These are phyloP conservation scores for Antitype chi DNA, from an alignment of 2,888 invertebrate species.

Conservation along the genomic window DNA sequence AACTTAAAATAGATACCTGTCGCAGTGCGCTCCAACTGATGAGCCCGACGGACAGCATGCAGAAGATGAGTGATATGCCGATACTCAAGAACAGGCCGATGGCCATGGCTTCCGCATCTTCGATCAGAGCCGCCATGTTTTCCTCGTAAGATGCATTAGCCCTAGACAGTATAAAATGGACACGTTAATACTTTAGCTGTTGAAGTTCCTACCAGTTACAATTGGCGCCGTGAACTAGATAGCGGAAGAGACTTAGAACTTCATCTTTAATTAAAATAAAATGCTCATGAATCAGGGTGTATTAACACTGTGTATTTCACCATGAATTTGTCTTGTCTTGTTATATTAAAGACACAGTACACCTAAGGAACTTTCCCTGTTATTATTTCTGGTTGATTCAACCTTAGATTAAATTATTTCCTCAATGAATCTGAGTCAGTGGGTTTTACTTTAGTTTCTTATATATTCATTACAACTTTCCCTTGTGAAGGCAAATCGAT, in stretches of 20 bases:
- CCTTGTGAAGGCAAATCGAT: not conserved
- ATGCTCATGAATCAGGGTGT: too few species aligned
- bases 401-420: not conserved
- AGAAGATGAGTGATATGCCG: constrained; percentile 76
- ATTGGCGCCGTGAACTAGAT: too few species aligned
- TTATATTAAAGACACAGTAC: not conserved
- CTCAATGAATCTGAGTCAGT: constrained; percentile 25
- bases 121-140: constrained; percentile 89
- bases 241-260: too few species aligned
- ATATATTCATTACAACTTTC: not conserved
- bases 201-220: too few species aligned
- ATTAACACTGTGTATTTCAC: too few species aligned
- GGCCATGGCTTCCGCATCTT: constrained; percentile 90
- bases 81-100: constrained; percentile 85
- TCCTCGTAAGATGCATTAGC: constrained; percentile 85
- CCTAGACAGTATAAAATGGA: constrained; percentile 71
- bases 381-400: not conserved
- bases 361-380: not conserved
- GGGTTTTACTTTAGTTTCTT: constrained; percentile 4
- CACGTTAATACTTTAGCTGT: not conserved
- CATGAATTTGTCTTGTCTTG: not conserved
- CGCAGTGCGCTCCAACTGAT: constrained; percentile 91
- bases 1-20: constrained; percentile 78
- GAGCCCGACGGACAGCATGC: constrained; percentile 89
- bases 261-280: too few species aligned